Evolutionary conservation across 2,888 invertebrate species (phyloP).

Genomic region (Venustoraphidia nigricollis): DNA sequence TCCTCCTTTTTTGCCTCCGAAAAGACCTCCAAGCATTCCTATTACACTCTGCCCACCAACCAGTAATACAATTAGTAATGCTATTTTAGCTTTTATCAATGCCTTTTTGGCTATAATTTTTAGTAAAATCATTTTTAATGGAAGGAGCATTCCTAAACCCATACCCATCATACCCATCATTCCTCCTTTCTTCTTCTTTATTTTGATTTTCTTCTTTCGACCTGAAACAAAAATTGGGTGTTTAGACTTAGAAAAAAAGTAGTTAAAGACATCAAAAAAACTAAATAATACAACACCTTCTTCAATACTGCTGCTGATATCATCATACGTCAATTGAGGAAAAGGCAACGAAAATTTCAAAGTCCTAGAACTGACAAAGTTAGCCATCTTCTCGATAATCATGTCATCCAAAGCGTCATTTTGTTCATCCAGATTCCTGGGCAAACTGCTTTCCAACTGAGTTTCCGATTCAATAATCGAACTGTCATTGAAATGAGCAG

Average conservation of each 20-base stretch:
- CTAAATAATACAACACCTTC: constrained; percentile 38
- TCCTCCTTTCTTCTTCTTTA: constrained; percentile 81
- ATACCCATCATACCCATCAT: constrained; percentile 89
- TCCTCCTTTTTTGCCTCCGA: constrained; percentile 48
- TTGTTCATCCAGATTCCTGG: constrained; percentile 47
- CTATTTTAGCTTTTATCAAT: constrained; percentile 65
- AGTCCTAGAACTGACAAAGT: constrained; percentile 58
- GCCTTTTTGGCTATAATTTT: constrained; percentile 75
- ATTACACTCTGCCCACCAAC: constrained; percentile 69
- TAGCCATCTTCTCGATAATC: constrained; percentile 53
- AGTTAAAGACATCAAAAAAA: no score
- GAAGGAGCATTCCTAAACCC: constrained; percentile 69
- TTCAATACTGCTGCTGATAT: constrained; percentile 53
- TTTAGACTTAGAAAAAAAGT: no score
- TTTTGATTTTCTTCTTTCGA: constrained; percentile 44
- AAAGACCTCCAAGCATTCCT: constrained; percentile 37
- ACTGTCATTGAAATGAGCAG: constrained; percentile 22
- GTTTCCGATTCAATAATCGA: constrained; percentile 39
- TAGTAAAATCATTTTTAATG: constrained; percentile 62
- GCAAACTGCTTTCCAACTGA: constrained; percentile 51
- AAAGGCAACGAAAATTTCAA: constrained; percentile 54
- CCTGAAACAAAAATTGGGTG: constrained; percentile 32
- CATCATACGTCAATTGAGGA: constrained; percentile 52
- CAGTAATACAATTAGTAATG: constrained; percentile 63
- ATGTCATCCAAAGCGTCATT: constrained; percentile 52